Evolutionary conservation across 2,113 vertebrate genomes (phyloP).

Genomic region (Melanostigma gelatinosum): DNA sequence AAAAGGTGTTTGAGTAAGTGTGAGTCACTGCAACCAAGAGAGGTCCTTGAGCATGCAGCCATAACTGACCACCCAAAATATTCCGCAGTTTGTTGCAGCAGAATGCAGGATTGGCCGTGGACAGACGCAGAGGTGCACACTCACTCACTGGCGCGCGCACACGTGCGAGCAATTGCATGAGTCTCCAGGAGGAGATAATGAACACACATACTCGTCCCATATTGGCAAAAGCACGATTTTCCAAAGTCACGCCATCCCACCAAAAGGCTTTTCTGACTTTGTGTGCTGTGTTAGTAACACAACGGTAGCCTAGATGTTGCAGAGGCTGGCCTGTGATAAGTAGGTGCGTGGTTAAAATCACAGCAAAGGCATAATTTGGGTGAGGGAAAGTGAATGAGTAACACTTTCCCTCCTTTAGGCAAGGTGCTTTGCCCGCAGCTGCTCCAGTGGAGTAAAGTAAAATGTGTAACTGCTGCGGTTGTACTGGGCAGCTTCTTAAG

Average conservation of each 20-base stretch:
- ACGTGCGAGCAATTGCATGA: background rate
- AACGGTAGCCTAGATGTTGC: slow-evolving; percentile 19
- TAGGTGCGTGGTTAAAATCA: slow-evolving; percentile 34
- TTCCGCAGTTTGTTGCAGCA: background rate
- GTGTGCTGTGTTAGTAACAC: slow-evolving; percentile 12
- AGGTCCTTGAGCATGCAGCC: background rate
- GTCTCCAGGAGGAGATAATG: background rate
- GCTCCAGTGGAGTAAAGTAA: slow-evolving; percentile 38
- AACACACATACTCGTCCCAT: background rate
- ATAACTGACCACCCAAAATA: background rate
- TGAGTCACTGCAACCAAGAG: background rate
- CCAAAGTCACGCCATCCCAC: background rate
- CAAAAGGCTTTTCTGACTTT: slow-evolving; percentile 12
- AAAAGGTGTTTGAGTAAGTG: background rate
- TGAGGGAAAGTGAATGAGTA: slow-evolving; percentile 57
- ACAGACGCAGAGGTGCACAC: background rate
- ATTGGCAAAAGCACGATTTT: slow-evolving; percentile 4
- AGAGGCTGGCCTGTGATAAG: slow-evolving; percentile 37
- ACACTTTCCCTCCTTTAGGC: slow-evolving; percentile 66
- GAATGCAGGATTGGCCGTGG: background rate
- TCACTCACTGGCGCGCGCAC: background rate
- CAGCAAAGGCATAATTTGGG: slow-evolving; percentile 46
- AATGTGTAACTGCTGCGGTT: slow-evolving; percentile 59
- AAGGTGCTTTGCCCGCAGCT: slow-evolving; percentile 65
- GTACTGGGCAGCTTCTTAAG: slow-evolving; percentile 45